Evolutionary conservation across 1,140 invertebrate species (phyloP).

Genomic region (Drosophila melanogaster): DNA sequence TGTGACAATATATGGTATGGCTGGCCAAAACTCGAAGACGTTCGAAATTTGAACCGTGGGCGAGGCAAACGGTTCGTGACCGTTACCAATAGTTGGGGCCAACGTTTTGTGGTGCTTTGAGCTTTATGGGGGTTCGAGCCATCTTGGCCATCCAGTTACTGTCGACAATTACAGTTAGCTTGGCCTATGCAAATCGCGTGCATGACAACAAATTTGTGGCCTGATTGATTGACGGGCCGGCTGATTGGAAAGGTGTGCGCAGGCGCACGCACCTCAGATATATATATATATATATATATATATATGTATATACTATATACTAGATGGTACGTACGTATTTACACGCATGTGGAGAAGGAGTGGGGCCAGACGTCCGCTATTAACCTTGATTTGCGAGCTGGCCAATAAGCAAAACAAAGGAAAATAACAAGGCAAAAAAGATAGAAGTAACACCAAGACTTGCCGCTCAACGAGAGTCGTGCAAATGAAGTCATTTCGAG

Average conservation of each 20-base stretch:
- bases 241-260: constrained; percentile 68
- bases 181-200: constrained; percentile 72
- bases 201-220: constrained; percentile 55
- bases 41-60: constrained; percentile 16
- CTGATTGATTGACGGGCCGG: constrained; percentile 63
- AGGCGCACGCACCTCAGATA: constrained; percentile 17
- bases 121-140: constrained; percentile 4
- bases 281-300: too few relatives aligned
- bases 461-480: constrained; percentile 46
- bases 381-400: constrained; percentile 69
- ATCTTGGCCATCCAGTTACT: background rate
- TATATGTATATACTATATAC: too few relatives aligned
- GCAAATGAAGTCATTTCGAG: constrained; percentile 78
- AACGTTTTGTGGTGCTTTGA: background rate
- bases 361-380: constrained; percentile 31
- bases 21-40: constrained; percentile 8
- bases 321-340: background rate
- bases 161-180: constrained; percentile 41
- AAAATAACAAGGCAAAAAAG: constrained; percentile 4
- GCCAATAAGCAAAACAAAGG: constrained; percentile 40
- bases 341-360: background rate
- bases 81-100: constrained; percentile 5
- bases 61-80: constrained; percentile 34
- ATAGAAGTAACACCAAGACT: constrained; percentile 20
- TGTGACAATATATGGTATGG: constrained; percentile 12